A percentile compares a stretch with the other conserved stretches of the same genome.
phyloP scores from a whole-genome alignment of 2,113 vertebrate species.

The Corythornis madagascariensis region DNA sequence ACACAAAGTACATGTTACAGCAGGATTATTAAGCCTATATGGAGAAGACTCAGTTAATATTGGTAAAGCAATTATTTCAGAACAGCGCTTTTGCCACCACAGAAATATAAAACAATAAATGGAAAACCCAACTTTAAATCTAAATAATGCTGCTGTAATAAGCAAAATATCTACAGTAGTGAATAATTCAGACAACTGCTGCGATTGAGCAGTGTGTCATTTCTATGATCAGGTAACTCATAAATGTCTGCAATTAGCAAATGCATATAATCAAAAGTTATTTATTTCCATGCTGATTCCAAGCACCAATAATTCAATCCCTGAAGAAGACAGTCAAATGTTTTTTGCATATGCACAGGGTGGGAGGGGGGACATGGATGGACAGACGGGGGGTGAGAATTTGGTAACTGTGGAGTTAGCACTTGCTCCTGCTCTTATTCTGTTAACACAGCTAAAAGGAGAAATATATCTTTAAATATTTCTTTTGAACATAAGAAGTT shows the following conservation, averaged over 20 bases:
- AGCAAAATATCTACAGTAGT: not conserved
- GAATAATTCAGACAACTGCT: not conserved
- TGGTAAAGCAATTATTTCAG: not conserved
- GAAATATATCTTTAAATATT: not conserved
- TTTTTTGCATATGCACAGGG: not conserved
- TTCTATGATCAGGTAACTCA: not conserved
- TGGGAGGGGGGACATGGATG: not conserved
- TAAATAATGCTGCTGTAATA: not conserved
- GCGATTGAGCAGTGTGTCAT: not conserved
- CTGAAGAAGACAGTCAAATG: not conserved
- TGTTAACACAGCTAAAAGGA: not conserved
- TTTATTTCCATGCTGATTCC: not conserved
- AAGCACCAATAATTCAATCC: not conserved
- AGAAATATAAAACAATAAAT: not conserved
- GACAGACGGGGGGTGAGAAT: not conserved
- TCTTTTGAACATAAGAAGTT: not conserved
- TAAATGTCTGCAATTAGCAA: not conserved
- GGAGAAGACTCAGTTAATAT: not conserved
- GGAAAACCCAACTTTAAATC: not conserved
- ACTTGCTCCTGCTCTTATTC: not conserved
- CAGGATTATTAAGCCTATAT: fast-evolving
- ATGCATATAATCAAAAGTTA: not conserved
- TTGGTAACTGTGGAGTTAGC: not conserved
- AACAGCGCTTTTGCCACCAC: not conserved
- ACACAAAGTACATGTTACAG: not conserved